Conservation (phyloP, 2,113 vertebrate genomes). For the Ictalurus furcatus region DNA sequence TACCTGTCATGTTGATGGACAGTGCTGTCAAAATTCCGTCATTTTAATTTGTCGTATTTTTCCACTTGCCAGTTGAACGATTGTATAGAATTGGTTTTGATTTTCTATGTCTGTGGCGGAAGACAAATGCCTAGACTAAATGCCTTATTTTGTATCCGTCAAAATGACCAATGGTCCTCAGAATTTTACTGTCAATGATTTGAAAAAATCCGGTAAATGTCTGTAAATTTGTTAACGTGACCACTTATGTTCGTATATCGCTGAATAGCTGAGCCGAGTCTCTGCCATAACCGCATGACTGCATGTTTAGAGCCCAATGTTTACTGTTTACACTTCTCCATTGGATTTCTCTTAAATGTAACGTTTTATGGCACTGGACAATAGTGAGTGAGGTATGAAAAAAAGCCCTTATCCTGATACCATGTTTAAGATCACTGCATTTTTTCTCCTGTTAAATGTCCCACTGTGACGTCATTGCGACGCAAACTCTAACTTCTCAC, state of each 20-base stretch:
- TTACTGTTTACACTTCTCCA: neutral
- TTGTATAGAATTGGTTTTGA: neutral
- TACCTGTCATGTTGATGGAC: too few species aligned
- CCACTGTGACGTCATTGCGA: neutral
- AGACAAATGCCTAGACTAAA: neutral
- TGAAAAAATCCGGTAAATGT: too few species aligned
- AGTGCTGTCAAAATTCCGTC: too few species aligned
- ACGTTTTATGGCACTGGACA: neutral
- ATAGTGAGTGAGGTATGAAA: neutral
- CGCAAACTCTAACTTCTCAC: neutral
- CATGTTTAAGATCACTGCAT: neutral
- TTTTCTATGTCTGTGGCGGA: neutral
- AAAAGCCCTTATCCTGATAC: neutral
- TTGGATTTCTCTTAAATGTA: neutral
- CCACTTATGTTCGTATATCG: too few species aligned
- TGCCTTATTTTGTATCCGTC: too few species aligned
- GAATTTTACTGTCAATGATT: too few species aligned
- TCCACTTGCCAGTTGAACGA: neutral
- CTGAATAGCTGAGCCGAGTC: neutral
- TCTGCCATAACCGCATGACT: neutral
- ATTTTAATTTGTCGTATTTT: neutral
- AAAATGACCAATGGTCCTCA: too few species aligned
- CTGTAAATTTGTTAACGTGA: neutral
- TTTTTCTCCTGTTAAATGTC: neutral
- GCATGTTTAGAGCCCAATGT: neutral